Base-by-base conservation (phyloP, 2,113 vertebrate genomes). In the Trichomycterus rosablanca region DNA sequence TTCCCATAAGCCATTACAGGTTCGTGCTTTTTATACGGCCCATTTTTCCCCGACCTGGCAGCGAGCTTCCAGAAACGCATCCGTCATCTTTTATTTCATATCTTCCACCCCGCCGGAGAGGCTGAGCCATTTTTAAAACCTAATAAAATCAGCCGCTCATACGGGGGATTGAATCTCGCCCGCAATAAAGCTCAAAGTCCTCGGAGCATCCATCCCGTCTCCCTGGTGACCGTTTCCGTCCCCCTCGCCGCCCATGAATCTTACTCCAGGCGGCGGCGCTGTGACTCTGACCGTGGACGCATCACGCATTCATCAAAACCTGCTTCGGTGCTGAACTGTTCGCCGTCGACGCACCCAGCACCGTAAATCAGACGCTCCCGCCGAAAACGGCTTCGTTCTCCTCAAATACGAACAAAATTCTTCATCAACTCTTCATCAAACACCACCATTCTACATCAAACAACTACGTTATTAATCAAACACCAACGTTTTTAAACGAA, bases 111-210 rank as follows among this genome's bases (percentile, higher is more conserved):
- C 30, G 7, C 3, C 56, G 39, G 52, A 68, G 35, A 57, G 71
- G 78, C 70, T 77, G 71, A 43, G 63, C 50, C 37, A 73, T 79
- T 80, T 71, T 77, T 60, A 72, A 65, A 73, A 69, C 77, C 71
- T 79, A 78, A 84, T 82, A 70, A 83, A 83, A 82, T 79, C 70
- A 56, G 34, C 67, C 57, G 69, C 67, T 52, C 64, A 75, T 75
- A 76, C 44, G 68, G 24, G 40, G 69, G 50, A 75, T 81, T 81
- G 71, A 45, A 70, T 73, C 70, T 59, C 71, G 67, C 61, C 63
- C 26, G 74, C 73, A 73, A 81, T 77, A 74, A 77, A 74, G 24
- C 67, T 52, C 56, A 56, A 63, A 46, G 64, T 56, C 56, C 59
- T 72, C 49, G 34, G 19, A 40, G 37, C 48, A 51, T 35, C 39